These are phyloP conservation scores for Gavia stellata DNA, from an alignment of 2,113 vertebrate species.

Conservation along the genomic window DNA sequence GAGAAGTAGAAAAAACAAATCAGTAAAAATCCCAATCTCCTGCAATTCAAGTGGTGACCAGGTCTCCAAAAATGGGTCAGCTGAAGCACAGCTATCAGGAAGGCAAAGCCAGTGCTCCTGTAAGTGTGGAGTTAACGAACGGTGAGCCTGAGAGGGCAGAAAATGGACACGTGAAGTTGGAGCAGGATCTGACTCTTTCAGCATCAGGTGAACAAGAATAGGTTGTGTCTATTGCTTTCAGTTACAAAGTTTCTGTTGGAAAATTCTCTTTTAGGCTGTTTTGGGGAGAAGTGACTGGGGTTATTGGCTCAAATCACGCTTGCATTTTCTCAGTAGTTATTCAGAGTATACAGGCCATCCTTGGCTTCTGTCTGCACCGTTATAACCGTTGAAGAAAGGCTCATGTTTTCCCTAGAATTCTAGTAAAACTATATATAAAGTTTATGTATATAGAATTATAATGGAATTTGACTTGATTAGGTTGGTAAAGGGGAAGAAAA, in stretches of 20 bases:
- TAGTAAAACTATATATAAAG: background rate
- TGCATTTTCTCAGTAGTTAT: background rate
- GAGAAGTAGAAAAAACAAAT: conserved; percentile 81
- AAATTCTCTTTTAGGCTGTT: background rate
- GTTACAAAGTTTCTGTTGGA: background rate
- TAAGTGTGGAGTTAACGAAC: conserved; percentile 36
- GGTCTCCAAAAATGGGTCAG: conserved; percentile 69
- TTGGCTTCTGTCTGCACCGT: background rate
- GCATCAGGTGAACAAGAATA: conserved; percentile 24
- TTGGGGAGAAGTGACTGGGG: background rate
- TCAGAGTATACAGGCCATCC: background rate
- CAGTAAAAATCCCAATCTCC: conserved; percentile 77
- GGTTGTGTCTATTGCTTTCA: background rate
- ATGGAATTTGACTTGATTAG: background rate
- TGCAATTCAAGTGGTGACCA: conserved; percentile 36
- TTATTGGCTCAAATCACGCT: background rate
- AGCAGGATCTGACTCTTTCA: background rate
- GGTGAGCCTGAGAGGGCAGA: conserved; percentile 64
- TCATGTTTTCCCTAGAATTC: background rate
- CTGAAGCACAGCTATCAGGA: conserved; percentile 25
- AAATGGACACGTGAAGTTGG: background rate
- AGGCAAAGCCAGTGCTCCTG: conserved; percentile 30
- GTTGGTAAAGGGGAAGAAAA: background rate
- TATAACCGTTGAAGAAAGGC: background rate
- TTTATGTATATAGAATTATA: background rate